phyloP scores from a whole-genome alignment of 2,113 vertebrate genomes.

The Gallinago undulata region DNA sequence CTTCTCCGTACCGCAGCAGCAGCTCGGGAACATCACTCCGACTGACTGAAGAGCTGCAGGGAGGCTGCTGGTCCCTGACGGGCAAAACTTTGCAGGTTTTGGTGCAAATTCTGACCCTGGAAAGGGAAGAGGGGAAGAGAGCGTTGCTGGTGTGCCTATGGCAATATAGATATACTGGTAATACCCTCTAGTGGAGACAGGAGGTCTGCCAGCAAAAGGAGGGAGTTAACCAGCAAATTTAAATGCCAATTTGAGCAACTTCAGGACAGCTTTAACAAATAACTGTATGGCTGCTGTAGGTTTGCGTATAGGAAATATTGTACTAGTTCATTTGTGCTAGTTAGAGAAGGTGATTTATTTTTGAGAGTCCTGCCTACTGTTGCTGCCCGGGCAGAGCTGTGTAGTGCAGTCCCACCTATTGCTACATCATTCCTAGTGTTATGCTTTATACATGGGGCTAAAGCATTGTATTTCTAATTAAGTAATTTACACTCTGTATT shows the following conservation, averaged over 20 bases:
- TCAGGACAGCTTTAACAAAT: not conserved
- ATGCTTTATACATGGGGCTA: not conserved
- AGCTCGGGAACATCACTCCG: rapidly evolving
- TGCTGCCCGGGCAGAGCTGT: not conserved
- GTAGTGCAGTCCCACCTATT: not conserved
- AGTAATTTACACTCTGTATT: not conserved
- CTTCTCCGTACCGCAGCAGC: rapidly evolving
- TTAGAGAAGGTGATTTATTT: not conserved
- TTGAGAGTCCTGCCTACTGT: not conserved
- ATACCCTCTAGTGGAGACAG: conserved; percentile 61
- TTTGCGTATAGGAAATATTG: not conserved
- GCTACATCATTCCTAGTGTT: not conserved
- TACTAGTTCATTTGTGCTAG: not conserved
- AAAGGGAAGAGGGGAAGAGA: not conserved
- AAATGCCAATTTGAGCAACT: not conserved
- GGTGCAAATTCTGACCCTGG: not conserved
- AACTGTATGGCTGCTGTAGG: not conserved
- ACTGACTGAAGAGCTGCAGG: not conserved
- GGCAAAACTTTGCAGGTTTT: not conserved
- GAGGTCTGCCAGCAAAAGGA: not conserved
- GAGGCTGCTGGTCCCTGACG: not conserved
- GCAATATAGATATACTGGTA: not conserved
- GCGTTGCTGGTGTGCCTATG: not conserved
- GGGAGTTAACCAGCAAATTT: not conserved
- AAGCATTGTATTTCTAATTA: not conserved